A percentile compares a stretch with the other conserved stretches of the same genome.
These are phyloP conservation scores for Phenganax subtilis DNA, from an alignment of 92 coral and sea anemone genomes.

Conservation along the genomic window DNA sequence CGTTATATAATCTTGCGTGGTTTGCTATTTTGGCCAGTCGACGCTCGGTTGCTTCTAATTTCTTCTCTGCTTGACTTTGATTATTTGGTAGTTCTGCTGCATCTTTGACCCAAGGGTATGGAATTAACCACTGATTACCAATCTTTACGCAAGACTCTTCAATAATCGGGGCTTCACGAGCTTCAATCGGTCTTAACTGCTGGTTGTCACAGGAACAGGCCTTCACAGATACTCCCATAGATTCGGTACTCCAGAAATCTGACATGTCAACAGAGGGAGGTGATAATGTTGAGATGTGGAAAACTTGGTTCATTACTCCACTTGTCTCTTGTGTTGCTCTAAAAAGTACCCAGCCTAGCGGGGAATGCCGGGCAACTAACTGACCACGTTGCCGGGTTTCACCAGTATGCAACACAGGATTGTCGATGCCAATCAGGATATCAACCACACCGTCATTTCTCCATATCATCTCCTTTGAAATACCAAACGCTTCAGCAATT, in stretches of 20 bases:
- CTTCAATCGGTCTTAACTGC: conserved; percentile 51
- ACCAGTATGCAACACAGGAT: conserved; percentile 27
- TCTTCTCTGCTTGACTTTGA: conserved; percentile 40
- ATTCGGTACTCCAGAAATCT: conserved; percentile 52
- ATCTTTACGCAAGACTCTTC: conserved; percentile 49
- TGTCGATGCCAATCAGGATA: conserved; percentile 17
- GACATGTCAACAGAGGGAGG: conserved; percentile 39
- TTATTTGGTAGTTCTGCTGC: conserved; percentile 21
- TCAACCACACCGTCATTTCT: conserved; percentile 13
- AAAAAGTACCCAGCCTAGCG: conserved; percentile 42
- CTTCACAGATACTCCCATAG: conserved; percentile 43
- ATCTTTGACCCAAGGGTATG: conserved; percentile 43
- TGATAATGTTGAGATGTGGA: conserved; percentile 33
- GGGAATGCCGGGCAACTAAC: conserved; percentile 32
- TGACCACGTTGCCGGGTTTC: conserved; percentile 29
- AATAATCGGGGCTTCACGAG: conserved; percentile 49
- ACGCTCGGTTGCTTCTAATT: conserved; percentile 38
- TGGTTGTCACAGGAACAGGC: conserved; percentile 41
- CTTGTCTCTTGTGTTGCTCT: background rate
- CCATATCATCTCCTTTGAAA: background rate
- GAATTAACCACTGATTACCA: conserved; percentile 53
- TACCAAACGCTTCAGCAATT: background rate
- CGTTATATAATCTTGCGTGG: conserved; percentile 40
- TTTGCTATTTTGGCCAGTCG: conserved; percentile 34
- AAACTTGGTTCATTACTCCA: conserved; percentile 9